A percentile compares a stretch with the other conserved stretches of the same genome.
These are phyloP conservation scores for Homalodisca vitripennis DNA, from an alignment of 1,140 invertebrate genomes.

Conservation along the genomic window DNA sequence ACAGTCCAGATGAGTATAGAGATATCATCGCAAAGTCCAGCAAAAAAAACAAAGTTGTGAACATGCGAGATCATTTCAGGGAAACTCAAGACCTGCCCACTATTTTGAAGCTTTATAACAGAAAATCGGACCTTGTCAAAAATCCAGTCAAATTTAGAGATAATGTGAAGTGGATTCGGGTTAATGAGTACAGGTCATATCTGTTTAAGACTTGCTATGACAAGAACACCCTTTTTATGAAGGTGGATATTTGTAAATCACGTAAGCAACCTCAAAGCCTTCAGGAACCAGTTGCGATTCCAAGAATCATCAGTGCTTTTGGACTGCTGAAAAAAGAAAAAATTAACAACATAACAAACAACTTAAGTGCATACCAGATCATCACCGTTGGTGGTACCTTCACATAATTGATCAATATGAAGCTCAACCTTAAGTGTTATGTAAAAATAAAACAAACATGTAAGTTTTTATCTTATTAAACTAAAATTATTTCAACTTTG, in stretches of 20 bases:
- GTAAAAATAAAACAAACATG: too few species aligned
- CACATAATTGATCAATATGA: slow-evolving; percentile 8
- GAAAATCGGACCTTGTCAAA: neutral
- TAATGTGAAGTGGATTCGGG: neutral
- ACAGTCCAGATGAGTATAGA: too few species aligned
- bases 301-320: too few species aligned
- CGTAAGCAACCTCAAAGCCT: neutral
- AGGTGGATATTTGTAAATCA: slow-evolving; percentile 7
- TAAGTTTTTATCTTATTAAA: neutral
- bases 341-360: slow-evolving; percentile 20
- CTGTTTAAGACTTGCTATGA: neutral
- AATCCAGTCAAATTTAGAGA: neutral
- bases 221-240: slow-evolving; percentile 1
- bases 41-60: too few species aligned
- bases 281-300: too few species aligned
- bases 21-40: too few species aligned
- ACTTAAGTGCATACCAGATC: slow-evolving; percentile 9
- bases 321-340: too few species aligned
- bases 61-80: too few species aligned
- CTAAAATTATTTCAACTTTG: too few species aligned
- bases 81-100: too few species aligned
- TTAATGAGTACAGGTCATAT: neutral
- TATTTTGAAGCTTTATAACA: too few species aligned
- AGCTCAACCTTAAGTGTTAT: neutral
- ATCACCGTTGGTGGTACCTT: slow-evolving; percentile 19